These are phyloP conservation scores for Ditula angustiorana DNA, from an alignment of 2,888 invertebrate species.

Conservation along the genomic window DNA sequence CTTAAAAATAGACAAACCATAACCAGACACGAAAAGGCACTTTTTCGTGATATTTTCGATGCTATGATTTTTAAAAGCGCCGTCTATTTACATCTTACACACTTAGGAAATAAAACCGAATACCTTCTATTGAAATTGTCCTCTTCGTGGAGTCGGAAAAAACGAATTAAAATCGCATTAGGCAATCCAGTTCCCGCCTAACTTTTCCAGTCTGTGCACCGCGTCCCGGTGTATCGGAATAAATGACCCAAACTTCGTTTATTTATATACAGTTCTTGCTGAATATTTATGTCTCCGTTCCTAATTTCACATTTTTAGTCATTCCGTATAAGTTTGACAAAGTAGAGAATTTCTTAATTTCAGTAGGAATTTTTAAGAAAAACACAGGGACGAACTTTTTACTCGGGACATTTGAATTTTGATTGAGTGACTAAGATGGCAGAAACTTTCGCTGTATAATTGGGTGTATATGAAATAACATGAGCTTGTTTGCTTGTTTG, in stretches of 20 bases:
- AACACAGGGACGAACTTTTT: slow-evolving; percentile 46
- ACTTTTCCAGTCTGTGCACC: slow-evolving; percentile 80
- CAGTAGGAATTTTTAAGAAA: slow-evolving; percentile 45
- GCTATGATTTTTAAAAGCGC: not conserved
- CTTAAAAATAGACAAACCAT: not conserved
- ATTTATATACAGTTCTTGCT: slow-evolving; percentile 78
- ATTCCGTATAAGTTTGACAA: slow-evolving; percentile 56
- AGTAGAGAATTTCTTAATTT: slow-evolving; percentile 39
- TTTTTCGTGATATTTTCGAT: slow-evolving; percentile 4
- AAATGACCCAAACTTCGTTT: slow-evolving; percentile 83
- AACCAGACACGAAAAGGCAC: slow-evolving; percentile 5
- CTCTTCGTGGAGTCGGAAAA: slow-evolving; percentile 74
- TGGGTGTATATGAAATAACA: not conserved
- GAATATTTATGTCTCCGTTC: slow-evolving; percentile 80
- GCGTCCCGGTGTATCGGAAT: slow-evolving; percentile 82
- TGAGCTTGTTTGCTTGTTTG: not conserved
- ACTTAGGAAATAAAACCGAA: slow-evolving; percentile 62
- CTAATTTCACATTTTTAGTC: slow-evolving; percentile 74
- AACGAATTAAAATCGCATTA: slow-evolving; percentile 85
- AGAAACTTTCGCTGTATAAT: slow-evolving; percentile 9
- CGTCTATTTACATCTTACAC: slow-evolving; percentile 48
- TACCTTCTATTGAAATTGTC: slow-evolving; percentile 81
- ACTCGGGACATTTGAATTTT: slow-evolving; percentile 40
- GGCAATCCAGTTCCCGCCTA: slow-evolving; percentile 82
- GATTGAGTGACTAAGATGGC: slow-evolving; percentile 34